These are phyloP conservation scores for Xestia sexstrigata DNA, from an alignment of 2,888 invertebrate species.

Conservation along the genomic window DNA sequence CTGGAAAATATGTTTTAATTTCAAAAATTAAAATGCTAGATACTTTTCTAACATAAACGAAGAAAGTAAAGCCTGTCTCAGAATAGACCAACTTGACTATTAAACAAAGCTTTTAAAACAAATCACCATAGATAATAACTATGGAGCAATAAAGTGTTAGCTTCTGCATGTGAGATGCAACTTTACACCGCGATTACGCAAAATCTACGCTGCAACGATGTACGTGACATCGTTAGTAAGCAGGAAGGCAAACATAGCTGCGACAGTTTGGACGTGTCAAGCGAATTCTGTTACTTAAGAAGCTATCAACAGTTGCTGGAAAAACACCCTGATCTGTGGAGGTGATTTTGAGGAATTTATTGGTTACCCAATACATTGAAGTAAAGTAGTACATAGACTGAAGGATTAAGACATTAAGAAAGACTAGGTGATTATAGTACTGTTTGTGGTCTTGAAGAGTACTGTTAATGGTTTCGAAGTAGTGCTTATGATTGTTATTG, in stretches of 20 bases:
- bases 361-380: conserved; percentile 19
- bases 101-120: conserved; percentile 20
- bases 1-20: not conserved
- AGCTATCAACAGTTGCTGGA: conserved; percentile 48
- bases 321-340: conserved; percentile 54
- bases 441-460: not conserved
- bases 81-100: not conserved
- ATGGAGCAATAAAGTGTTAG: conserved; percentile 49
- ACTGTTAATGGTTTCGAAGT: not conserved
- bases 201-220: conserved; percentile 63
- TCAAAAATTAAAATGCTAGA: not conserved
- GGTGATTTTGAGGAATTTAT: conserved; percentile 17
- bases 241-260: conserved; percentile 61
- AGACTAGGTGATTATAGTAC: not conserved
- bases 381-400: not conserved
- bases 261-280: conserved; percentile 45
- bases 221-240: conserved; percentile 69
- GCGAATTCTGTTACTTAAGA: conserved; percentile 61
- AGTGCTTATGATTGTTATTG: too few species aligned
- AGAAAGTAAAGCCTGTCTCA: not conserved
- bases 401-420: not conserved
- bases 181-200: conserved; percentile 67
- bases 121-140: conserved; percentile 34
- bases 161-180: conserved; percentile 62
- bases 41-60: not conserved